Conservation (phyloP, 1,140 invertebrate genomes). For the Dendroctonus valens region DNA sequence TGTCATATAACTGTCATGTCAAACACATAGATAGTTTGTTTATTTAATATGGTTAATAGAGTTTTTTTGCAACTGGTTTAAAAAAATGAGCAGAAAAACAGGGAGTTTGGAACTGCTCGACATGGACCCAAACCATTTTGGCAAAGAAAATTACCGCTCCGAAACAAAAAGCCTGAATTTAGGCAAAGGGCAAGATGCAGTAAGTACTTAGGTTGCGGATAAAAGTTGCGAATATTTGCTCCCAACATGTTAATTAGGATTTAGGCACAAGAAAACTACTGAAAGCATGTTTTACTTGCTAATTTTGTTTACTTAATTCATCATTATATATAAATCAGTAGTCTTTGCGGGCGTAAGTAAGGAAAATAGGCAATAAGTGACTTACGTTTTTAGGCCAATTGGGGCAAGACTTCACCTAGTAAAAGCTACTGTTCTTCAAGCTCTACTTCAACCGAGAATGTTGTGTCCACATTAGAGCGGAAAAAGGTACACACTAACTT, state of each 20-base stretch:
- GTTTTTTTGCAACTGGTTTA: too few species aligned
- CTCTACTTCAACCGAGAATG: slow-evolving; percentile 49
- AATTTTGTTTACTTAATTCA: neutral
- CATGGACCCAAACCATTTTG: slow-evolving; percentile 54
- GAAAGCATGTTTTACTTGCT: neutral
- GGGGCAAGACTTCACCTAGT: slow-evolving; percentile 43
- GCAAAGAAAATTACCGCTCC: slow-evolving; percentile 73
- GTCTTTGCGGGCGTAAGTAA: neutral
- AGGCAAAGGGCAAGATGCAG: slow-evolving; percentile 49
- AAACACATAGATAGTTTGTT: too few species aligned
- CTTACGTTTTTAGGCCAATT: slow-evolving; percentile 45
- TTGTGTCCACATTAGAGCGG: slow-evolving; percentile 52
- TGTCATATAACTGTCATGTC: too few species aligned
- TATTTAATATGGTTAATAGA: too few species aligned
- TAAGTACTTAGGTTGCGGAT: slow-evolving; percentile 7
- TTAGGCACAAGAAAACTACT: neutral
- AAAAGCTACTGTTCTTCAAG: slow-evolving; percentile 47
- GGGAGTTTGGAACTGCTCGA: slow-evolving; percentile 41
- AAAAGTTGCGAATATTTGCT: neutral
- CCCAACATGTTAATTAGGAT: neutral
- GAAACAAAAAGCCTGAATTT: slow-evolving; percentile 67
- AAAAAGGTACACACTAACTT: slow-evolving; percentile 49
- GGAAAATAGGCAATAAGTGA: neutral
- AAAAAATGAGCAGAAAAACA: slow-evolving; percentile 10
- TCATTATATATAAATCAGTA: neutral